Percentiles rank a stretch among this genome's conserved stretches.
phyloP scores from a whole-genome alignment of 2,113 vertebrate genomes.

The Girardinichthys multiradiatus region DNA sequence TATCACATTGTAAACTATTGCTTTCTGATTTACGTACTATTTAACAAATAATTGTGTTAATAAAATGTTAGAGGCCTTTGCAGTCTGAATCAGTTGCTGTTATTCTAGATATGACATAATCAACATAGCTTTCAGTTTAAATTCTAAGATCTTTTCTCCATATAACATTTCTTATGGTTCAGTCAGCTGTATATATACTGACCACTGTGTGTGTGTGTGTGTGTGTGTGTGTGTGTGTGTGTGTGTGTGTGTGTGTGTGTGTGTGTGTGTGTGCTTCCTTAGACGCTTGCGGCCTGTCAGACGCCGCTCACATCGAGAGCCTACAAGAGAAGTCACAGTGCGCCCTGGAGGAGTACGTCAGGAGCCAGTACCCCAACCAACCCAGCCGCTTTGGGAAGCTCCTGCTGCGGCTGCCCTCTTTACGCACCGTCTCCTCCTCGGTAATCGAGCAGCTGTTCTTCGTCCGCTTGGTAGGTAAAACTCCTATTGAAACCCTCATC shows the following conservation, averaged over 20 bases:
- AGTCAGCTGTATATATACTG: slow-evolving; percentile 19
- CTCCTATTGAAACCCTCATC: slow-evolving; percentile 99
- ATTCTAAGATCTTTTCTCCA: slow-evolving; percentile 2
- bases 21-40: not conserved
- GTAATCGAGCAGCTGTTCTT: slow-evolving; percentile 99
- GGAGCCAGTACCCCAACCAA: slow-evolving; percentile 98
- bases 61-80: not conserved
- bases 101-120: slow-evolving; percentile 5
- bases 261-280: slow-evolving; percentile 17
- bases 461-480: slow-evolving; percentile 99
- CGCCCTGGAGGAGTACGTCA: slow-evolving; percentile 96
- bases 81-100: not conserved
- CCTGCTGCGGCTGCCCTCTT: slow-evolving; percentile 93
- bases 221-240: not conserved
- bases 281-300: slow-evolving; percentile 98
- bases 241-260: not conserved
- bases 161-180: slow-evolving; percentile 3
- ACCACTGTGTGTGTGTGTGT: slow-evolving; percentile 31
- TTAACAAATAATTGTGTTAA: not conserved
- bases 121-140: not conserved
- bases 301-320: slow-evolving; percentile 97
- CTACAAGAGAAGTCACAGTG: slow-evolving; percentile 98
- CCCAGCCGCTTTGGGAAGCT: slow-evolving; percentile 98
- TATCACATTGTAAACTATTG: not conserved
- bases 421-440: slow-evolving; percentile 95